Conservation (phyloP, 1,140 invertebrate genomes). For the Trachymyrmex cornetzi region DNA sequence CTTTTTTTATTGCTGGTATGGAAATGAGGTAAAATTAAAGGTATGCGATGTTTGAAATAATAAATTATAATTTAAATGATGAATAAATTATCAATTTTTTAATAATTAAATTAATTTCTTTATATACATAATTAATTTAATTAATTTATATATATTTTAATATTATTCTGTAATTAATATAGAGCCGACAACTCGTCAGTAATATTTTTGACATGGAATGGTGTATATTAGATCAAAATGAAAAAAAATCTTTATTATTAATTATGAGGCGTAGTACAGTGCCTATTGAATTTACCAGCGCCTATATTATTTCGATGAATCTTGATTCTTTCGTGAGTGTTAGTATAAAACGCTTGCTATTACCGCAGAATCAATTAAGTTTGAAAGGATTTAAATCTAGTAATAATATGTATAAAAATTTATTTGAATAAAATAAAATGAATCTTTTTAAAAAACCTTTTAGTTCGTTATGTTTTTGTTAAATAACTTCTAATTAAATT, state of each 20-base stretch:
- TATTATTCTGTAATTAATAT: constrained; percentile 12
- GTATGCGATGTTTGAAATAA: constrained; percentile 39
- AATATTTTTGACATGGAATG: constrained; percentile 58
- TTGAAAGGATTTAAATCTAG: neutral
- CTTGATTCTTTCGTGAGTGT: constrained; percentile 62
- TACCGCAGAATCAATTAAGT: neutral
- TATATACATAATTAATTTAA: neutral
- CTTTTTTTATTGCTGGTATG: constrained; percentile 76
- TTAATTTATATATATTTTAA: neutral
- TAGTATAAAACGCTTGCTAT: constrained; percentile 38
- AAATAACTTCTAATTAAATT: neutral
- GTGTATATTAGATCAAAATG: neutral
- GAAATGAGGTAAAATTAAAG: constrained; percentile 66
- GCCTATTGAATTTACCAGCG: constrained; percentile 53
- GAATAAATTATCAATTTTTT: neutral
- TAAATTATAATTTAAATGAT: neutral
- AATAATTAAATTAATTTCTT: constrained; percentile 1
- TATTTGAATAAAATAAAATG: neutral
- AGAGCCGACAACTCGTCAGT: constrained; percentile 33
- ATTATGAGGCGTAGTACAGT: constrained; percentile 59
- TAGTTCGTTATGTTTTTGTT: neutral
- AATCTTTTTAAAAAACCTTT: neutral
- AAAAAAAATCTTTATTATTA: constrained; percentile 32
- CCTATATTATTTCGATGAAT: constrained; percentile 45
- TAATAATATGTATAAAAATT: neutral